Base-by-base conservation (phyloP, 1,140 invertebrate genomes). In the Lordiphosa clarofinis region DNA sequence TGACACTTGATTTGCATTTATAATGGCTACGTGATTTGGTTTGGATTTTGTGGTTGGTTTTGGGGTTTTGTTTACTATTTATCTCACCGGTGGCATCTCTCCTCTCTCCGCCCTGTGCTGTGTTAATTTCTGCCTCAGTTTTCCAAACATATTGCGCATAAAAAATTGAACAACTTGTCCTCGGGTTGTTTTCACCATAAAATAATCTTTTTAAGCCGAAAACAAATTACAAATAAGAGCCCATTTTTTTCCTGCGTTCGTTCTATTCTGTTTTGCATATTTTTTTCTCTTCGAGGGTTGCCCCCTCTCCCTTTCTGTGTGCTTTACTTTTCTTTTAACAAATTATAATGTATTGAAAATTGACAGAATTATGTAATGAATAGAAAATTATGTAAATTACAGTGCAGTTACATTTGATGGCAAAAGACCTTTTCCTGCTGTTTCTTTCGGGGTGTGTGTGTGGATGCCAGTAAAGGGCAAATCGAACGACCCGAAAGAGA, bases 341-440 rank as follows among this genome's bases (percentile, higher is more conserved):
- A 86, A 87, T 82, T 88, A 87, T 82, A 88, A 87, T 79, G 87
- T 87, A 88, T 88, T 87, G 78, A 67, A 87, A 88, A 88, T 88
- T 88, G 87, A 87, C 87, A 87, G 67, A 86, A 87, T 88, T 87
- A 82, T 88, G 74, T 88, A 88, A 88, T 88, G 86, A 88, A 88
- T 88, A 88, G 84, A 87, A 88, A 88, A 88, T 88, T 88, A 88
- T 88, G 86, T 59, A 88, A 88, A 88, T 88, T 88, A 86, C 82
- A 73, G 69, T 71, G 82, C 74, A 87, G 76, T 88, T 86, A 81
- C 78, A 87, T 87, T 87, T 87, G 88, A 87, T 87, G 75, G 79
- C 37, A 49, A 40, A 55, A 40, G 65, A 87, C 75, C 86, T 86
- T 87, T 87, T 66, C 39, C 55, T 31, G 28, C 19, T 48, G 13